Evolutionary conservation across 2,113 vertebrate genomes (phyloP).

Genomic region (Numenius arquata): DNA sequence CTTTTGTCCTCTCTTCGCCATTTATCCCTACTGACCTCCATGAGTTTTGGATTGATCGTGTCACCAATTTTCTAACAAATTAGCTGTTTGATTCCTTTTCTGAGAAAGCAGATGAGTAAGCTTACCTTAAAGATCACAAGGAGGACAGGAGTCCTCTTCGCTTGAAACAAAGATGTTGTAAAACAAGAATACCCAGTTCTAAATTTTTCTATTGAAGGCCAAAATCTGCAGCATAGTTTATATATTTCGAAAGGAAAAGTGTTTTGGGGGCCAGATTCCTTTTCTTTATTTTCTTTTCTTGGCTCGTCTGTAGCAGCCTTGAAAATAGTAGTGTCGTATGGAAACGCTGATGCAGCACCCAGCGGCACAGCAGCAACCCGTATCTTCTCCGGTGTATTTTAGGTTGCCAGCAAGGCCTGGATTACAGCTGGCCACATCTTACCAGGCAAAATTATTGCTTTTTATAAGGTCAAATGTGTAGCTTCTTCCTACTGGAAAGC

Average conservation of each 20-base stretch:
- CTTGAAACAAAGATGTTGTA: background rate
- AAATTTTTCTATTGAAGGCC: background rate
- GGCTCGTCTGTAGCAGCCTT: background rate
- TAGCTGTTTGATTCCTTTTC: background rate
- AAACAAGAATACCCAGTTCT: background rate
- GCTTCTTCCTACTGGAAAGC: constrained; percentile 59
- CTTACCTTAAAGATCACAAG: background rate
- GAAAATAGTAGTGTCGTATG: background rate
- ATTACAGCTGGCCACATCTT: background rate
- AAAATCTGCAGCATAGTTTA: background rate
- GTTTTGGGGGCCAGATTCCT: background rate
- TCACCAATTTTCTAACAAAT: background rate
- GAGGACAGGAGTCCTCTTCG: background rate
- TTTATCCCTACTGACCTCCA: background rate
- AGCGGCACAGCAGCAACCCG: rapidly evolving
- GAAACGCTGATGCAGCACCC: background rate
- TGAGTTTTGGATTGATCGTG: rapidly evolving
- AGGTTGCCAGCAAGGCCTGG: constrained; percentile 21
- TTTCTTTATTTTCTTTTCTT: constrained; percentile 10
- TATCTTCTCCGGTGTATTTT: background rate
- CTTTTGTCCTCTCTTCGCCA: background rate
- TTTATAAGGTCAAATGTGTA: constrained; percentile 55
- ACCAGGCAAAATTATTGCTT: constrained; percentile 11
- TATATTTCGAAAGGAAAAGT: background rate
- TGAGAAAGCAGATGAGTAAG: background rate